Evolutionary conservation across 2,888 invertebrate genomes (phyloP).

Genomic region (Drosophila setosimentum): DNA sequence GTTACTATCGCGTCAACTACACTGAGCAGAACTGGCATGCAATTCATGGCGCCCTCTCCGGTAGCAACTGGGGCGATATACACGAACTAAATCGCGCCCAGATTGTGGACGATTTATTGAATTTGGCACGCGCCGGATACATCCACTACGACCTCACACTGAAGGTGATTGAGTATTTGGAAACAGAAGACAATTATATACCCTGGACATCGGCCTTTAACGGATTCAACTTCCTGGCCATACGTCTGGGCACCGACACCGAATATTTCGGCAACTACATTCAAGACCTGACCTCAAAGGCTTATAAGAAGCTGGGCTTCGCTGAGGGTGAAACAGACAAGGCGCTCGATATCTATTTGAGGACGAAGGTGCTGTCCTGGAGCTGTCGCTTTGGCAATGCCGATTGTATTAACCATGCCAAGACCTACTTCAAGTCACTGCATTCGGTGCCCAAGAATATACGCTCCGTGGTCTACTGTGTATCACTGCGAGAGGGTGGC

Average conservation of each 20-base stretch:
- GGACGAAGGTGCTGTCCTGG: slow-evolving; percentile 87
- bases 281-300: slow-evolving; percentile 85
- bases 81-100: slow-evolving; percentile 91
- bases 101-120: slow-evolving; percentile 92
- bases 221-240: slow-evolving; percentile 84
- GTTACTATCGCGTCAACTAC: slow-evolving; percentile 89
- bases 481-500: slow-evolving; percentile 88
- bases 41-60: slow-evolving; percentile 58
- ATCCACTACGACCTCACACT: slow-evolving; percentile 88
- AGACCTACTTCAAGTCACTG: slow-evolving; percentile 82
- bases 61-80: slow-evolving; percentile 84
- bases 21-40: slow-evolving; percentile 88
- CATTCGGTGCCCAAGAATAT: slow-evolving; percentile 87
- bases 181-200: slow-evolving; percentile 89
- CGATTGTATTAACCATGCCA: slow-evolving; percentile 87
- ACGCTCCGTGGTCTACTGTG: slow-evolving; percentile 91
- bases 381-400: slow-evolving; percentile 88
- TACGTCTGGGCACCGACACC: slow-evolving; percentile 77
- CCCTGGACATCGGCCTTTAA: slow-evolving; percentile 91
- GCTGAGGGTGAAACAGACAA: slow-evolving; percentile 84
- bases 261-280: slow-evolving; percentile 84
- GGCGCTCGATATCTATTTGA: slow-evolving; percentile 87
- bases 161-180: slow-evolving; percentile 89
- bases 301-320: slow-evolving; percentile 86
- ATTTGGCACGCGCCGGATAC: slow-evolving; percentile 89